Conservation (phyloP, 2,797 vertebrate species). For the Zonotrichia albicollis region DNA sequence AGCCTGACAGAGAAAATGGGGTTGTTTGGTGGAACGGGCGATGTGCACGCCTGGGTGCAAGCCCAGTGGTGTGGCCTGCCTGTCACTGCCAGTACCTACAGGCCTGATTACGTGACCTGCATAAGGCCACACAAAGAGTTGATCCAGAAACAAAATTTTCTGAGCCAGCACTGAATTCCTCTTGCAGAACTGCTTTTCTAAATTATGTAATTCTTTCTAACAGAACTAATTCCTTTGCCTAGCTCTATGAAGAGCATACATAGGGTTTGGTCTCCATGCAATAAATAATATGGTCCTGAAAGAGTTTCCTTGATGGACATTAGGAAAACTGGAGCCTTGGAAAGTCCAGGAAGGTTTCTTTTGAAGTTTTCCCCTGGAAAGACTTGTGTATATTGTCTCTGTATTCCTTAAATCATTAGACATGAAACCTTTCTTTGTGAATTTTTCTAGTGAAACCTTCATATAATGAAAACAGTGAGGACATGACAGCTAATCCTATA, state of each 20-base stretch:
- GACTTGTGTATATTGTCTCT: neutral
- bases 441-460: neutral
- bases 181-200: neutral
- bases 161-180: neutral
- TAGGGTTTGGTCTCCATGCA: neutral
- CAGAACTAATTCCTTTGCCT: neutral
- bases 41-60: fast-evolving
- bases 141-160: neutral
- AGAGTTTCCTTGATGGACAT: neutral
- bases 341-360: neutral
- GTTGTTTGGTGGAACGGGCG: neutral
- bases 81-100: neutral
- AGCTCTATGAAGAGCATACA: neutral
- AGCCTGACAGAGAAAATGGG: neutral
- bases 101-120: neutral
- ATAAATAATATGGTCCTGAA: neutral
- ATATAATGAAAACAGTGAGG: neutral
- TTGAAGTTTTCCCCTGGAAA: neutral
- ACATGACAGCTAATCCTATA: neutral
- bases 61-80: neutral
- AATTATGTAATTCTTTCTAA: neutral
- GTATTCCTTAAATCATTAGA: neutral
- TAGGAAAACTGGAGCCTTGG: neutral
- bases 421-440: neutral
- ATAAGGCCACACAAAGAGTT: neutral